Conservation (phyloP, 1,140 invertebrate genomes). For the Maniola jurtina region DNA sequence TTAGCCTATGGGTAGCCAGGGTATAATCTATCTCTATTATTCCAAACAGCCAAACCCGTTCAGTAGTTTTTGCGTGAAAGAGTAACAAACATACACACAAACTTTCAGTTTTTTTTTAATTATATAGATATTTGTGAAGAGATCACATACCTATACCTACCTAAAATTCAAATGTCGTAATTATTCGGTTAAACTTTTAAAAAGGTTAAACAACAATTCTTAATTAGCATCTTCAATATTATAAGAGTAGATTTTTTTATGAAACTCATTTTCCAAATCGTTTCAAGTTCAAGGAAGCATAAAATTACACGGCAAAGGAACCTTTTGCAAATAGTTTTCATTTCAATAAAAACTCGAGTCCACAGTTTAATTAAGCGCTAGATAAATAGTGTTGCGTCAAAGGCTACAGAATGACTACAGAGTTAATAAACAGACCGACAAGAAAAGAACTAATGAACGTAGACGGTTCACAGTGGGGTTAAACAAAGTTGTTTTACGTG, state of each 20-base stretch:
- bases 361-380: conserved; percentile 15
- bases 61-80: too few relatives aligned
- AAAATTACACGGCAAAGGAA: neutral
- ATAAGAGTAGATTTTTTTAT: neutral
- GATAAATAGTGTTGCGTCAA: conserved; percentile 16
- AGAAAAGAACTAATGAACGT: conserved; percentile 27
- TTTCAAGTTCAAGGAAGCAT: neutral
- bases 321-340: neutral
- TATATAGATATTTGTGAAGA: too few relatives aligned
- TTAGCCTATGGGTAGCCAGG: too few relatives aligned
- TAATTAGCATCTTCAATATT: too few relatives aligned
- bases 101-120: too few relatives aligned
- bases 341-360: conserved; percentile 2
- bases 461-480: conserved; percentile 22
- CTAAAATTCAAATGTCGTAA: too few relatives aligned
- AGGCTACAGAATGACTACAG: conserved; percentile 4
- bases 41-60: too few relatives aligned
- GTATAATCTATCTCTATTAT: too few relatives aligned
- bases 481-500: conserved; percentile 4
- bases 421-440: conserved; percentile 11
- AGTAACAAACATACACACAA: too few relatives aligned
- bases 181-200: too few relatives aligned
- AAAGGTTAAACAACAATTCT: too few relatives aligned
- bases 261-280: neutral
- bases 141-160: too few relatives aligned